phyloP scores from a whole-genome alignment of 2,888 invertebrate genomes.

The Priocnemis perturbator region DNA sequence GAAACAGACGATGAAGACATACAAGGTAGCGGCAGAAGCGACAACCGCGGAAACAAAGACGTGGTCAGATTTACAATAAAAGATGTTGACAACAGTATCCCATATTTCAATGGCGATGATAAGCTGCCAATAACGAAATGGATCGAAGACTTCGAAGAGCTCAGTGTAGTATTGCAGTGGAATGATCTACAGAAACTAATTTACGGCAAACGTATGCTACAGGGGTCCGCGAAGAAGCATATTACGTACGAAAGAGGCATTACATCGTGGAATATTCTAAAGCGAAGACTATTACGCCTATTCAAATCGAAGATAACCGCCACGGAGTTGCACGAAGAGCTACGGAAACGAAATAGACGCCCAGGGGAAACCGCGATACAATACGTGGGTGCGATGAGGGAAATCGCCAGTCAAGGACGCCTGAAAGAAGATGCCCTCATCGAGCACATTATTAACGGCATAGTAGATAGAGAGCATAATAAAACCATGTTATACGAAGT shows the following conservation, averaged over 20 bases:
- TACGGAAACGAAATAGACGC: no score
- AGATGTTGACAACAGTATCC: conserved; percentile 38
- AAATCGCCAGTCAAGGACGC: conserved; percentile 40
- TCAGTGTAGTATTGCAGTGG: conserved; percentile 39
- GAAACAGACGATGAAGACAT: not conserved
- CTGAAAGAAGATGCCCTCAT: conserved; percentile 45
- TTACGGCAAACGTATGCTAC: conserved; percentile 40
- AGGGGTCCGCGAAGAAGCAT: conserved; percentile 41
- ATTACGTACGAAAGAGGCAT: conserved; percentile 5
- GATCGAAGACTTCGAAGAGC: conserved; percentile 47
- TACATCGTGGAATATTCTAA: no score
- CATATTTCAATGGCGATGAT: conserved; percentile 40
- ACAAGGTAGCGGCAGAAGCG: not conserved
- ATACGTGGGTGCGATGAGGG: conserved; percentile 31
- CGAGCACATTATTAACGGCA: conserved; percentile 44
- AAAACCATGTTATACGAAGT: conserved; percentile 37
- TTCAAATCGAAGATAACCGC: no score
- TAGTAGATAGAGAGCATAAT: conserved; percentile 37
- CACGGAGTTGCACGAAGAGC: no score
- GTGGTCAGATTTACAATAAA: conserved; percentile 21
- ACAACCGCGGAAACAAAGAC: no score
- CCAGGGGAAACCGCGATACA: no score
- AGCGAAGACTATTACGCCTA: no score
- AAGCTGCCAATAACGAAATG: conserved; percentile 26
- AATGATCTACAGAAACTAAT: conserved; percentile 39